These are phyloP conservation scores for Corydoras maculifer DNA, from an alignment of 2,113 vertebrate species.

Conservation along the genomic window DNA sequence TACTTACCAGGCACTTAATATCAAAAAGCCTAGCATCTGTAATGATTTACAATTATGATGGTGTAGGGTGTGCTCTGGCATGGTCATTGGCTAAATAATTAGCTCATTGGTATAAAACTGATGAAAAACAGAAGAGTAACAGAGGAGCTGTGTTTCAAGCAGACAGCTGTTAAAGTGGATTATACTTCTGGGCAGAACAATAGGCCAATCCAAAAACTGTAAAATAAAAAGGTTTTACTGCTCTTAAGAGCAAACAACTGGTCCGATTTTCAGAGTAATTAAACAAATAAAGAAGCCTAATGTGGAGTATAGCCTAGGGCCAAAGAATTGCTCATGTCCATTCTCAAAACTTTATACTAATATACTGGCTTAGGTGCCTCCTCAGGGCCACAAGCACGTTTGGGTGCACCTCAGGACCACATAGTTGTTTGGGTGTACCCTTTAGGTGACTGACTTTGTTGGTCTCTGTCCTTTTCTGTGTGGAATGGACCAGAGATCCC, in stretches of 20 bases:
- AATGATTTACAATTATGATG: slow-evolving; percentile 47
- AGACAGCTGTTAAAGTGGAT: neutral
- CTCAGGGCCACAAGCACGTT: too few species aligned
- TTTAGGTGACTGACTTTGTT: too few species aligned
- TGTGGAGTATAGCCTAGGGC: too few species aligned
- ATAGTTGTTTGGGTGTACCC: too few species aligned
- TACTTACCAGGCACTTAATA: slow-evolving; percentile 50
- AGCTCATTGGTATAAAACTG: slow-evolving; percentile 42
- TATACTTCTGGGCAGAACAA: neutral
- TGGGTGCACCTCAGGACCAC: too few species aligned
- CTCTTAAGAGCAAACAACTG: too few species aligned
- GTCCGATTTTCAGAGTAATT: neutral
- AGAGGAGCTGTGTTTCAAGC: slow-evolving; percentile 18
- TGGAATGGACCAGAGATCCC: too few species aligned
- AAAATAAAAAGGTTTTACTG: too few species aligned
- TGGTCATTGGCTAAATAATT: slow-evolving; percentile 47
- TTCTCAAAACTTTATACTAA: too few species aligned
- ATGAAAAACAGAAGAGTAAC: slow-evolving; percentile 29
- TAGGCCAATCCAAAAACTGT: neutral
- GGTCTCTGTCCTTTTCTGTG: too few species aligned
- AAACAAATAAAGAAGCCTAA: neutral
- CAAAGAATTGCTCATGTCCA: too few species aligned
- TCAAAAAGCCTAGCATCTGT: slow-evolving; percentile 42
- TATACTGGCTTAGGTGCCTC: too few species aligned
- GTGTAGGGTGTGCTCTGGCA: slow-evolving; percentile 41